phyloP scores from a whole-genome alignment of 2,888 invertebrate genomes.

The Erebia aethiops region DNA sequence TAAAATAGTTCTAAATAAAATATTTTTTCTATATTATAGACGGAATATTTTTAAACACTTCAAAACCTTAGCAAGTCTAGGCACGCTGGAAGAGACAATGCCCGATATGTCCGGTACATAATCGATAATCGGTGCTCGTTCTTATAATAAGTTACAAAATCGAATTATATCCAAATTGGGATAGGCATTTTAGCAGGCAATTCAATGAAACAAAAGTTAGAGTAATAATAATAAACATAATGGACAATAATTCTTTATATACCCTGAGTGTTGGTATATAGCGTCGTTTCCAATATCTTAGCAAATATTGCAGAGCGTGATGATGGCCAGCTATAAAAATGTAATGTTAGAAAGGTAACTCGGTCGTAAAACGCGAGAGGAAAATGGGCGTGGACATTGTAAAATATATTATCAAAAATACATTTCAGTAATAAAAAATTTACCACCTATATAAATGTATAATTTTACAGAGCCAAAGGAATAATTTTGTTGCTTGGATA shows the following conservation, averaged over 20 bases:
- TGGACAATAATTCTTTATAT: conserved; percentile 7
- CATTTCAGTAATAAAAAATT: conserved; percentile 11
- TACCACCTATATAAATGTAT: neutral
- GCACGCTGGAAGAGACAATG: too few relatives aligned
- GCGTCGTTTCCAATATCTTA: conserved; percentile 55
- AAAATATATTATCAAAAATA: conserved; percentile 22
- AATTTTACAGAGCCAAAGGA: neutral
- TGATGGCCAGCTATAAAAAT: conserved; percentile 63
- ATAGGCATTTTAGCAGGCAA: neutral
- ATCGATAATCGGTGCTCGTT: too few relatives aligned
- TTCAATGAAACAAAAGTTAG: neutral
- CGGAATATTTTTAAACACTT: too few relatives aligned
- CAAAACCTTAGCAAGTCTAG: too few relatives aligned
- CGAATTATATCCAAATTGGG: neutral
- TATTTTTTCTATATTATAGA: too few relatives aligned
- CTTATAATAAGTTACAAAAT: too few relatives aligned
- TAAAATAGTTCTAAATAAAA: too few relatives aligned
- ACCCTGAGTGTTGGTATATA: conserved; percentile 6
- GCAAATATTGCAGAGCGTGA: conserved; percentile 52
- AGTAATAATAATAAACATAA: neutral
- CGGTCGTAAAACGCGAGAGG: conserved; percentile 58
- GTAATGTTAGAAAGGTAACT: conserved; percentile 53
- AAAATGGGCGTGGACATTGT: conserved; percentile 51
- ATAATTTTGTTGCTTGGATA: neutral
- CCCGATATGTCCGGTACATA: too few relatives aligned